A percentile compares a stretch with the other conserved stretches of the same genome.
These are phyloP conservation scores for Spinus olivaceus DNA, from an alignment of 2,797 vertebrate species.

Conservation along the genomic window DNA sequence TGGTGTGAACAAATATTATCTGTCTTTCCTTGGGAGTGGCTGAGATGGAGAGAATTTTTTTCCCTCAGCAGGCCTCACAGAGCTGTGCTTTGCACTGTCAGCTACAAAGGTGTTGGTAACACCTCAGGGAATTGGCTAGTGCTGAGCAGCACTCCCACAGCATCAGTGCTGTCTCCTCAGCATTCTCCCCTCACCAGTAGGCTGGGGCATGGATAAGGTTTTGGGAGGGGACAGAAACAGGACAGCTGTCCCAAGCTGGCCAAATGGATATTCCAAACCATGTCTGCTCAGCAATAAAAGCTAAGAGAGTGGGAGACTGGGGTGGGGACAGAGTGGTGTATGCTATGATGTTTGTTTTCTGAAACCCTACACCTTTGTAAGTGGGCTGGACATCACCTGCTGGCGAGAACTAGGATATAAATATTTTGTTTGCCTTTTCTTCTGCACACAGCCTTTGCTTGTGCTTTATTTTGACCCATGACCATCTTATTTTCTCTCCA, in stretches of 20 bases:
- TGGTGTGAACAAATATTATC: background rate
- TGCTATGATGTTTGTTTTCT: background rate
- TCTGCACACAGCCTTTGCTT: background rate
- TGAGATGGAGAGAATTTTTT: background rate
- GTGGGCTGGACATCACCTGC: background rate
- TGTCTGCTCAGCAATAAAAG: background rate
- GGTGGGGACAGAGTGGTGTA: accelerated
- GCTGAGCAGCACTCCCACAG: background rate
- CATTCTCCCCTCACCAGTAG: background rate
- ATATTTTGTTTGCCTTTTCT: background rate
- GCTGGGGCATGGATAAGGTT: background rate
- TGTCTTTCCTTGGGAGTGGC: background rate
- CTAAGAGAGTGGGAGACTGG: background rate
- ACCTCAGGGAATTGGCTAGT: background rate
- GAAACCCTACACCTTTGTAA: background rate
- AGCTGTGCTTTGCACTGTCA: background rate
- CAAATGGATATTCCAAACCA: background rate
- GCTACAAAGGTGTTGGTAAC: background rate
- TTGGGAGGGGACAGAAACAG: background rate
- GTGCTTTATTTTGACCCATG: background rate
- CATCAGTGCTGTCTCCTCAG: background rate
- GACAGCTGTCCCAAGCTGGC: background rate
- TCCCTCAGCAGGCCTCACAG: background rate
- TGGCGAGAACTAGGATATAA: background rate
- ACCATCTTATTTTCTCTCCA: background rate